A percentile compares a stretch with the other conserved stretches of the same genome.
phyloP scores from a whole-genome alignment of 2,797 vertebrate species.

The Xerus rutilus region DNA sequence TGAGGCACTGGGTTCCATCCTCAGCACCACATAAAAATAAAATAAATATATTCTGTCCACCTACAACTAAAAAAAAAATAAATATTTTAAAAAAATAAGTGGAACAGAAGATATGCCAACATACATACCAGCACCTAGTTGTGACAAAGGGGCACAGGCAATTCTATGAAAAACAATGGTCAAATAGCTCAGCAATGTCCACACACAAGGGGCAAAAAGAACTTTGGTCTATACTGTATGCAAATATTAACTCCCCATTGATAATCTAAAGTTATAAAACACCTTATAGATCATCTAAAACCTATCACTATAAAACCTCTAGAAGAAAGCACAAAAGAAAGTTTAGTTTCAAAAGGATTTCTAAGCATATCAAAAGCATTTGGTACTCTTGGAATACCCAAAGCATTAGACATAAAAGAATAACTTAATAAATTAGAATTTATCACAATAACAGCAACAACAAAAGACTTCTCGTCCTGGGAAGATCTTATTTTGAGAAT shows the following conservation, averaged over 20 bases:
- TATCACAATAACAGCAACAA: not conserved
- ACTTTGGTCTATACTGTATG: not conserved
- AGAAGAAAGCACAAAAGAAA: conserved; percentile 37
- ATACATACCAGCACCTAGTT: not conserved
- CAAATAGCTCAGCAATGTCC: not conserved
- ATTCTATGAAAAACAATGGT: not conserved
- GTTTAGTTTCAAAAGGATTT: conserved; percentile 28
- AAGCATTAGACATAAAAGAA: not conserved
- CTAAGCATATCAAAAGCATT: not conserved
- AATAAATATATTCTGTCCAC: too few relatives aligned
- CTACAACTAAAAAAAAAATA: too few relatives aligned
- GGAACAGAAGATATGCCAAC: not conserved
- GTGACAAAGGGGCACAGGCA: not conserved
- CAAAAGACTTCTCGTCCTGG: not conserved
- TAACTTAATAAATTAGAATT: not conserved
- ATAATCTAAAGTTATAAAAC: not conserved
- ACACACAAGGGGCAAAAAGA: not conserved
- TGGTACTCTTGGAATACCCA: not conserved
- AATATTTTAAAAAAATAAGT: not conserved
- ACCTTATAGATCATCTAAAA: not conserved
- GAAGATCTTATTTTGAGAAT: not conserved
- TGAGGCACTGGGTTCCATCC: too few relatives aligned
- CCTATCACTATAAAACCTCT: not conserved
- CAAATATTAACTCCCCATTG: conserved; percentile 26
- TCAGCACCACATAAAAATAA: too few relatives aligned